Base-by-base conservation (phyloP, 2,113 vertebrate species). In the Lonchura striata region DNA sequence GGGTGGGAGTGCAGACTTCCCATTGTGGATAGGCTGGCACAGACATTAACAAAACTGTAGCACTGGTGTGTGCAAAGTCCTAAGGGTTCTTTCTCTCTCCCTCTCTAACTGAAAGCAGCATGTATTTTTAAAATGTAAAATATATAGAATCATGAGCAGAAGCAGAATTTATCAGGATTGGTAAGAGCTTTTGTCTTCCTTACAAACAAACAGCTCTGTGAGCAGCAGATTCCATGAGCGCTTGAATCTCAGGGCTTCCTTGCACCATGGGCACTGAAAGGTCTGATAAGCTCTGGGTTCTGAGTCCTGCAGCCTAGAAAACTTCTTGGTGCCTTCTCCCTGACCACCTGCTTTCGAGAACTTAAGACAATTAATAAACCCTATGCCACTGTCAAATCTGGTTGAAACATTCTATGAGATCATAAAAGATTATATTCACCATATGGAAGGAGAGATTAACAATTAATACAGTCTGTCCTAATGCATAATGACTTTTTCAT, bases 261-360 rank as follows among this genome's bases (percentile, higher is more conserved):
- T 78, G 47, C 0, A 0, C 25, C 47, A 15, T 0, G 11, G 23
- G n/a, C 25, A 14, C 16, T 56, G 49, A 6, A 15, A 47, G 30
- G 13, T 17, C 69, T 30, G 22, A 70, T 0, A 35, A 30, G 14
- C 19, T 69, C 14, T 0, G 2, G 50, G 42, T 46, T 57, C 77
- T 50, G 80, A 39, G 24, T 81, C 37, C 78, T 35, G 20, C 65
- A 53, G n/a, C 49, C 77, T 44, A 33, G 50, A 94, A 82, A 54
- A 12, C 23, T 81, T 35, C 57, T 60, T 1, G 0, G 65, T 75
- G 63, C 41, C 87, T 37, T 60, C 14, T 63, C 2, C 46, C 30
- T 53, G 61, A 46, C 41, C 81, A 87, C 31, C 20, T 64, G 22
- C 39, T 85, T 82, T 64, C 0, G 0, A 90, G 74, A 64, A 71